Evolutionary conservation across 2,888 invertebrate genomes (phyloP), one percentile per base, ranked within the genome.

Genomic region (Melangyna quadrimaculata): DNA sequence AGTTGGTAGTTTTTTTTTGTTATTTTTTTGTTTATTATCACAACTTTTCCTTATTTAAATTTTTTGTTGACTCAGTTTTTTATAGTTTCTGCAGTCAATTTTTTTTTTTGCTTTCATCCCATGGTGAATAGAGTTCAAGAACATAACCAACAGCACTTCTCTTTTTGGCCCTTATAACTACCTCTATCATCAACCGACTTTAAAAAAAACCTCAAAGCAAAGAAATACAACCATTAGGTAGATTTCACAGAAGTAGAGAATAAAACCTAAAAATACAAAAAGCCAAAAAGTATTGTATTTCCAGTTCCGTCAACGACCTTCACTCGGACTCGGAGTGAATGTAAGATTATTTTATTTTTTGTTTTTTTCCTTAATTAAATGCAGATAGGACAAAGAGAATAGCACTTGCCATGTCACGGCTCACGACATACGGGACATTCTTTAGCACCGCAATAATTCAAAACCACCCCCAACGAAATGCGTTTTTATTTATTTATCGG

Each of bases 271-370:
- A 70, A 63, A 55, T 45, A 45, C 12, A 32, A 65, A 24, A 59
- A n/a, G n/a, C n/a, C 12, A 32, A 65, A 24, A 17, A 32, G 51
- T 67, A 67, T 78, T 72, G 63, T 65, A 72, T 72, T 72, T 78
- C 78, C 78, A 65, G 27, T 78, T 72, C 78, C 78, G 72, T 65
- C 45, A 55, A 63, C 82, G 78, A 82, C 77, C 82, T 82, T 82
- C 82, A 72, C 27, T 37, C 43, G 19, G n/a, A 24, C 27, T 43
- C 43, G 19, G n/a, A 24, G 19, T 43, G 35, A 53, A 19, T 59
- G 45, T 12, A 70, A 43, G 59, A 29, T 40, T 37, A 35, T 67
- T 70, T 69, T n/a, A 4, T 61, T 40, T 57, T 61, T 32, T 61
- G 61, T 48, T 35, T 61, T 40, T 57, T 61, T 32, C 53, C 69